phyloP scores from a whole-genome alignment of 2,888 invertebrate species.

The Coleophora flavipennella region DNA sequence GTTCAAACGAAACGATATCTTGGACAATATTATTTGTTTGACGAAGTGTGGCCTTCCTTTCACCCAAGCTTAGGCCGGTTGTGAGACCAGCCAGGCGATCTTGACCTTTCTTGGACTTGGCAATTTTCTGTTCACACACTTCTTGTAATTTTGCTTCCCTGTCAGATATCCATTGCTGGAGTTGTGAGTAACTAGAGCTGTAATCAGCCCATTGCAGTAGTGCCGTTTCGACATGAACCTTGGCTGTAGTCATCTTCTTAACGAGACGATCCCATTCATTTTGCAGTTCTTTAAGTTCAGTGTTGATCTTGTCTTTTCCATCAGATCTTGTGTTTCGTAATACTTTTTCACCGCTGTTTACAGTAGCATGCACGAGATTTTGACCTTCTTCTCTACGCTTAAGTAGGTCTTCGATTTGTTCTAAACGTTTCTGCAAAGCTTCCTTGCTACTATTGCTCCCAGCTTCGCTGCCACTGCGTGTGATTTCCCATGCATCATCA shows the following conservation, averaged over 20 bases:
- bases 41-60: slow-evolving; percentile 89
- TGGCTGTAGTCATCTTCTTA: slow-evolving; percentile 92
- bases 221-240: slow-evolving; percentile 91
- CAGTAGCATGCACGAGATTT: slow-evolving; percentile 86
- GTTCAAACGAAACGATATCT: slow-evolving; percentile 96
- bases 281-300: slow-evolving; percentile 90
- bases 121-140: slow-evolving; percentile 88
- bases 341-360: slow-evolving; percentile 93
- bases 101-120: slow-evolving; percentile 83
- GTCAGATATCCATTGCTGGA: slow-evolving; percentile 95
- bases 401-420: slow-evolving; percentile 84
- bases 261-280: slow-evolving; percentile 93
- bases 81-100: slow-evolving; percentile 79
- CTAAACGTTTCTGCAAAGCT: slow-evolving; percentile 83
- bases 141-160: slow-evolving; percentile 93
- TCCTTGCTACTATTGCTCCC: slow-evolving; percentile 86
- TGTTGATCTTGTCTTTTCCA: slow-evolving; percentile 89
- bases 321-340: slow-evolving; percentile 89
- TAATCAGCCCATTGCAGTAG: slow-evolving; percentile 97
- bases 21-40: slow-evolving; percentile 96
- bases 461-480: slow-evolving; percentile 85
- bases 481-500: slow-evolving; percentile 86
- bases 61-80: slow-evolving; percentile 83
- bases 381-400: slow-evolving; percentile 90
- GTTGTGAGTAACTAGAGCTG: slow-evolving; percentile 91